phyloP scores from a whole-genome alignment of 2,113 vertebrate genomes.

The Capricornis sumatraensis region DNA sequence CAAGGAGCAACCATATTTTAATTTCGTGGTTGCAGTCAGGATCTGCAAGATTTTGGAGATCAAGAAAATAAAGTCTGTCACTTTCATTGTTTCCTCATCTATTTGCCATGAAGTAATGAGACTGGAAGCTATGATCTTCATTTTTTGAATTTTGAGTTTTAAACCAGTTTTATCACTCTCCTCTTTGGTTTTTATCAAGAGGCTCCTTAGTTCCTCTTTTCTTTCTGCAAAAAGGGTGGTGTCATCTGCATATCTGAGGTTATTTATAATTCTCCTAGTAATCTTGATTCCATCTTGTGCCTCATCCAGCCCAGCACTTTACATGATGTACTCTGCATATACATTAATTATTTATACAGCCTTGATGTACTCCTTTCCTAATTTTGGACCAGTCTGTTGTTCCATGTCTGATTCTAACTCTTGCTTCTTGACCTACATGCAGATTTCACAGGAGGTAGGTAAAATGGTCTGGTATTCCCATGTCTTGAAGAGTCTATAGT shows the following conservation, averaged over 20 bases:
- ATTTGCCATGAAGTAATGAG: background rate
- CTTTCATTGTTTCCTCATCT: background rate
- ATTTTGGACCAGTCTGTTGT: background rate
- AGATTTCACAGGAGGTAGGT: background rate
- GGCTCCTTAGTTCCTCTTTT: background rate
- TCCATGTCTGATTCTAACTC: background rate
- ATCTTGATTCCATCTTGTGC: background rate
- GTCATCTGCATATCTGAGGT: background rate
- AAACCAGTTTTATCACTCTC: background rate
- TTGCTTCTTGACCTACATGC: background rate
- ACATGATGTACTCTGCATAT: background rate
- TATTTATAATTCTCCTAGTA: background rate
- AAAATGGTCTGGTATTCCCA: background rate
- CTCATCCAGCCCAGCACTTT: background rate
- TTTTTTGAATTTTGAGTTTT: background rate
- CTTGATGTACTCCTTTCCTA: background rate
- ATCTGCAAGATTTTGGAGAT: background rate
- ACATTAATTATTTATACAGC: background rate
- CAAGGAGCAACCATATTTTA: background rate
- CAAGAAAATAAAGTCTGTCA: background rate
- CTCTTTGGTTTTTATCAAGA: background rate
- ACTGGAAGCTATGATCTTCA: background rate
- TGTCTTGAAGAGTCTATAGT: background rate
- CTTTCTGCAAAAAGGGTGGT: background rate
- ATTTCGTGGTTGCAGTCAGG: background rate